Percentiles rank a stretch among this genome's conserved stretches.
Conservation (phyloP, 1,140 invertebrate genomes). For the Heliothis virescens region DNA sequence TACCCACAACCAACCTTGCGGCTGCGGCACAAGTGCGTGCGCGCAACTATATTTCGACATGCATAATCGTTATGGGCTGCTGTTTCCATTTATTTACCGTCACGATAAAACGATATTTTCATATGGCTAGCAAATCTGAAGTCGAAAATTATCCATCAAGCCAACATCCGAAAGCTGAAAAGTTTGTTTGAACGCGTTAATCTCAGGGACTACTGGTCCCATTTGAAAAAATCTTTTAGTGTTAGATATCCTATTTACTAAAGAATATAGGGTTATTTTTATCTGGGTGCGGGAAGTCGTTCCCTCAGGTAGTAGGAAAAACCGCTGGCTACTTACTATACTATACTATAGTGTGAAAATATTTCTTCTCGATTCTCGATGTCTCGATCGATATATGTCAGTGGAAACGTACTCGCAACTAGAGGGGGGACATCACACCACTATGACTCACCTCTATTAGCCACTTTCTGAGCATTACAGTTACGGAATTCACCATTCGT, state of each 20-base stretch:
- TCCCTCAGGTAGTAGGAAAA: too few relatives aligned
- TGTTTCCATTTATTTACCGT: conserved; percentile 8
- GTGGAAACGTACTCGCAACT: not conserved
- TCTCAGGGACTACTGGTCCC: too few relatives aligned
- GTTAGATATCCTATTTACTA: too few relatives aligned
- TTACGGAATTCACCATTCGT: conserved; percentile 50
- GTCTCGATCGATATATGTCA: not conserved
- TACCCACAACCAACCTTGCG: not conserved
- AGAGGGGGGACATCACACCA: conserved; percentile 46
- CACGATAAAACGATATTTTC: not conserved
- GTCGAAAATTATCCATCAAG: too few relatives aligned
- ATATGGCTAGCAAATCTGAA: not conserved
- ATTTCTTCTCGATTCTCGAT: too few relatives aligned
- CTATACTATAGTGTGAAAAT: too few relatives aligned
- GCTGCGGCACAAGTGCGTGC: not conserved
- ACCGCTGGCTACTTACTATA: too few relatives aligned
- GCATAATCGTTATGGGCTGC: conserved; percentile 5
- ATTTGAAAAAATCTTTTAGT: too few relatives aligned
- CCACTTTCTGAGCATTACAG: conserved; percentile 59
- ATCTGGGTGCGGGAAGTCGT: too few relatives aligned
- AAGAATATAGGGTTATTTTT: too few relatives aligned
- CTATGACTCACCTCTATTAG: conserved; percentile 62
- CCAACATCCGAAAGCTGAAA: too few relatives aligned
- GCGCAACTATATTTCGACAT: conserved; percentile 43
- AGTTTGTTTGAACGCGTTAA: too few relatives aligned